Evolutionary conservation across 2,888 invertebrate genomes (phyloP), one percentile per base, ranked within the genome.

Genomic region (Odontocerum albicorne): DNA sequence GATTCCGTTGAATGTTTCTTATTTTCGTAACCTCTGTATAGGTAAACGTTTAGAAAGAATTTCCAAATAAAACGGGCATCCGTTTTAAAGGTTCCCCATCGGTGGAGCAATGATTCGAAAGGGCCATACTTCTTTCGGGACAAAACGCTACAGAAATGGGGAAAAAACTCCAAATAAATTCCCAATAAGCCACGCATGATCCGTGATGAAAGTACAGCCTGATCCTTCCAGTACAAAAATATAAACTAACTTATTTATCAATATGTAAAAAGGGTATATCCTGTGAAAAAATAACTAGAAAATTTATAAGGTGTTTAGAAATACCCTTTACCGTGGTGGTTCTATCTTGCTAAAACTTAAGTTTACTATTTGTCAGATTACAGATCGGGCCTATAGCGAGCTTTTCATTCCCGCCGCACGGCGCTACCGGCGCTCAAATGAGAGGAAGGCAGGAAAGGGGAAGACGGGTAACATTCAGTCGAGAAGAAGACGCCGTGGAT

Each of bases 181-280:
- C 54, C 49, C 54, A 49, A 54, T 54, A 54, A 54, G 54, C 54
- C 54, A 54, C 54, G 54, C 54, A 54, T 54, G 54, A 54, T 47
- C 54, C 49, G 54, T 47, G 53, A 53, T 53, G 53, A 53, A 53
- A 47, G 53, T 53, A 47, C 39, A 46, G 35, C 46, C 46, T 15
- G 4, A 27, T 27, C 27, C n/a, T 27, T 27, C 27, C 10, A 27
- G n/a, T n/a, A n/a, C n/a, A n/a, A n/a, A n/a, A n/a, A n/a, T n/a
- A n/a, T n/a, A n/a, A n/a, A n/a, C n/a, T n/a, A n/a, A n/a, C n/a
- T n/a, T n/a, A n/a, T n/a, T n/a, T n/a, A n/a, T n/a, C n/a, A n/a
- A n/a, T n/a, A n/a, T n/a, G n/a, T n/a, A n/a, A n/a, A n/a, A n/a
- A n/a, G n/a, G n/a, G n/a, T n/a, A n/a, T n/a, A n/a, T n/a, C n/a